These are phyloP conservation scores for Pseudomugil gertrudae DNA, from an alignment of 2,797 vertebrate species.

Conservation along the genomic window DNA sequence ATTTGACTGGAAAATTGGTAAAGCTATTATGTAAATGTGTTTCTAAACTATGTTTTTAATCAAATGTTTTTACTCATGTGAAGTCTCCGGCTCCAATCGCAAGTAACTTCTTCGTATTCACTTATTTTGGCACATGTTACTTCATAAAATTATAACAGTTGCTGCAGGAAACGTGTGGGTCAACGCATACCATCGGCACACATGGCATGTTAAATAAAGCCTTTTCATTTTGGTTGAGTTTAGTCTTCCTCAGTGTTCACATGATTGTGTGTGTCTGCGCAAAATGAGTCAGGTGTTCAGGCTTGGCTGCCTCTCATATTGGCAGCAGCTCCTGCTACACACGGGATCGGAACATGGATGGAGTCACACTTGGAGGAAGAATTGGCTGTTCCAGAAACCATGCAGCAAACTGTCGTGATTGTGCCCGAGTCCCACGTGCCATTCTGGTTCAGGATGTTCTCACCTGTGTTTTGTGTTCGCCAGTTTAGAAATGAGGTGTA, in stretches of 20 bases:
- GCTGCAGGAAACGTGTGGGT: conserved; percentile 3
- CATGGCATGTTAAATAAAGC: conserved; percentile 12
- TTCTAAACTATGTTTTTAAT: background rate
- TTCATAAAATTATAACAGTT: background rate
- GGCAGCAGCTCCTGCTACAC: conserved; percentile 39
- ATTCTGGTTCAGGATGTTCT: conserved; percentile 49
- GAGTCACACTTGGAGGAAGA: conserved; percentile 48
- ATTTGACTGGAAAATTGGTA: background rate
- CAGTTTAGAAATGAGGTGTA: conserved; percentile 54
- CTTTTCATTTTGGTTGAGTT: conserved; percentile 13
- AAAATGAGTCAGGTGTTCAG: conserved; percentile 45
- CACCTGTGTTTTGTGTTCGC: conserved; percentile 51
- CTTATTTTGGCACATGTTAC: background rate
- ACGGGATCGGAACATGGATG: conserved; percentile 46
- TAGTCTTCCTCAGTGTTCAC: conserved; percentile 21
- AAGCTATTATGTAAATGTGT: background rate
- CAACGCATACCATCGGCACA: conserved; percentile 5
- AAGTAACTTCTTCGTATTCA: background rate
- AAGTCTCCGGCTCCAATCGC: background rate
- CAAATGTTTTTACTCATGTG: background rate
- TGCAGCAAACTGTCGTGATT: conserved; percentile 34
- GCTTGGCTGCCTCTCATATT: conserved; percentile 46
- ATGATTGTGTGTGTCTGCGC: conserved; percentile 22
- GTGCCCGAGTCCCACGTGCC: conserved; percentile 39
- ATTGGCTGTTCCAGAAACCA: conserved; percentile 32